phyloP scores from a whole-genome alignment of 2,113 vertebrate species.

The Sceloporus tristichus region DNA sequence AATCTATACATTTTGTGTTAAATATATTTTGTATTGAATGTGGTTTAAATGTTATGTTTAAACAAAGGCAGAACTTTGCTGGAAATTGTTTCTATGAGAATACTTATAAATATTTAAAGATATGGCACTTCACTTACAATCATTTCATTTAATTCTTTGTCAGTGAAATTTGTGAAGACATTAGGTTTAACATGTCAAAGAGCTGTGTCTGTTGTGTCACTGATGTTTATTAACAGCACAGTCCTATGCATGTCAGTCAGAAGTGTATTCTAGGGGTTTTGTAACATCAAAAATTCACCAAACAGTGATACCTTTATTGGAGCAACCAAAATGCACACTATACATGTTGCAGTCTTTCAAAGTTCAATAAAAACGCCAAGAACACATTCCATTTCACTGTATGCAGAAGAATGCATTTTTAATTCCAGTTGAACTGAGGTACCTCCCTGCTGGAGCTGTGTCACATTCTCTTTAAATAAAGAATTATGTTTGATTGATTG shows the following conservation, averaged over 20 bases:
- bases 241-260: not conserved
- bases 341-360: too few relatives aligned
- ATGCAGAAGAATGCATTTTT: too few relatives aligned
- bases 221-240: not conserved
- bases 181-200: not conserved
- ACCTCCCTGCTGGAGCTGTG: too few relatives aligned
- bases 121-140: not conserved
- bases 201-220: not conserved
- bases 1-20: not conserved
- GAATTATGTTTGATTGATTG: too few relatives aligned
- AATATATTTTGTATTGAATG: not conserved
- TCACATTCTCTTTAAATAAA: too few relatives aligned
- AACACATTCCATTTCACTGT: too few relatives aligned
- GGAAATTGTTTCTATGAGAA: not conserved
- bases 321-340: too few relatives aligned
- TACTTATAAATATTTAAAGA: not conserved
- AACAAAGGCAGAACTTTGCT: not conserved
- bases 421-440: too few relatives aligned
- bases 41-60: slow-evolving; percentile 1
- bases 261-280: not conserved
- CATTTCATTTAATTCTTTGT: not conserved
- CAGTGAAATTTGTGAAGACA: not conserved
- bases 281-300: not conserved
- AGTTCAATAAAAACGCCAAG: too few relatives aligned
- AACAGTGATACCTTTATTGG: too few relatives aligned